Evolutionary conservation across 2,797 vertebrate species (phyloP).

Genomic region (Sebastes alutus): DNA sequence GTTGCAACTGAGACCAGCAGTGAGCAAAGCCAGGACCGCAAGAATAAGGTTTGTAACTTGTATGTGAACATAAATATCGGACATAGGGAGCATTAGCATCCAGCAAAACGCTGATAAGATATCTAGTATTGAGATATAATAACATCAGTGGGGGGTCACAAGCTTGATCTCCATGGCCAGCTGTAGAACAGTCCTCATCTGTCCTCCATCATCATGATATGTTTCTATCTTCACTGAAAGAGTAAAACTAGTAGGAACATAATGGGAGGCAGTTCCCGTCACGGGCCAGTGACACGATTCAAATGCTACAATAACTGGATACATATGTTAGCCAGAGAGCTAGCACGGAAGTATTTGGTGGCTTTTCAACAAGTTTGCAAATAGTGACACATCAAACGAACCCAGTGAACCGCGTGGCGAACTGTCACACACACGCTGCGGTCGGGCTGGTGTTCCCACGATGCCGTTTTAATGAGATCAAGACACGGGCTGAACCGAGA

Average conservation of each 20-base stretch:
- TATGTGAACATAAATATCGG: not conserved
- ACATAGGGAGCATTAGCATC: not conserved
- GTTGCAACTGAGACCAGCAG: conserved; percentile 77
- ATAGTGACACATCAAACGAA: conserved; percentile 49
- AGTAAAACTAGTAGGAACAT: conserved; percentile 8
- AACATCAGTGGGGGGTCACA: not conserved
- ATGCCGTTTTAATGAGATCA: conserved; percentile 49
- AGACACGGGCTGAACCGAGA: conserved; percentile 1
- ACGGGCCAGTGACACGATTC: not conserved
- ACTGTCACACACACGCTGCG: conserved; percentile 26
- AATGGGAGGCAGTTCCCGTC: not conserved
- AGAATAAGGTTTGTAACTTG: conserved; percentile 83
- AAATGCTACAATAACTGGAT: conserved; percentile 33
- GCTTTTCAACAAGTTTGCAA: conserved; percentile 43
- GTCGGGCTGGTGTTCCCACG: conserved; percentile 26
- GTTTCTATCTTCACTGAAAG: conserved; percentile 4
- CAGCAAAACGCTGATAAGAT: not conserved
- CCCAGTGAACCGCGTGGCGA: conserved; percentile 30
- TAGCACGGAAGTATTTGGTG: conserved; percentile 11
- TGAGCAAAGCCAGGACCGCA: conserved; percentile 87
- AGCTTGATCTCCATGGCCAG: not conserved
- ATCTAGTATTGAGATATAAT: not conserved
- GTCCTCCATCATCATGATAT: not conserved
- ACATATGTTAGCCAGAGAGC: conserved; percentile 35
- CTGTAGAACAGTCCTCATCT: not conserved